phyloP scores from a whole-genome alignment of 1,140 invertebrate species.

The Macrobrachium nipponense region DNA sequence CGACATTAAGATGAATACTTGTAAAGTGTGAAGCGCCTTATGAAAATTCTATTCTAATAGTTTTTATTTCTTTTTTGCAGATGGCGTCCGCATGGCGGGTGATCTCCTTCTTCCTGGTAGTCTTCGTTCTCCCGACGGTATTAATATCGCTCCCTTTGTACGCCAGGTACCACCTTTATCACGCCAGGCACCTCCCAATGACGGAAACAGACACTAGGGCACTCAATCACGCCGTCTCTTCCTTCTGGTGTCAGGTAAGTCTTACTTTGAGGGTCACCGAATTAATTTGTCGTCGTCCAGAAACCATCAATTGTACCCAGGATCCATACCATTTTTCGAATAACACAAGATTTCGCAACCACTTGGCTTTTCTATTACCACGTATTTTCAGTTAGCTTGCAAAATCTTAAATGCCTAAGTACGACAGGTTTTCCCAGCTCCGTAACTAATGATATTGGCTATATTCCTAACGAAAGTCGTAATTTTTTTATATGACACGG shows the following conservation, averaged over 20 bases:
- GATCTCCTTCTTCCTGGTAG: constrained; percentile 63
- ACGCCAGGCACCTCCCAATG: constrained; percentile 48
- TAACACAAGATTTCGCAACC: no score
- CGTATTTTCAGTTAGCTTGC: no score
- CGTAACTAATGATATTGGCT: background rate
- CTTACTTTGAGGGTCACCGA: background rate
- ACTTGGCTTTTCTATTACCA: no score
- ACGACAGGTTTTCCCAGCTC: background rate
- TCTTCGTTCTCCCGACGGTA: constrained; percentile 60
- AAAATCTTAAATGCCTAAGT: no score
- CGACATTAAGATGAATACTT: background rate
- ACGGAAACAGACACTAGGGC: constrained; percentile 56
- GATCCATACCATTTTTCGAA: no score
- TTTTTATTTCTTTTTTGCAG: constrained; percentile 23
- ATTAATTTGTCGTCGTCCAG: no score
- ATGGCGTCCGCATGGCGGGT: constrained; percentile 64
- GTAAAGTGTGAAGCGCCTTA: background rate
- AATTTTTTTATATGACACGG: no score
- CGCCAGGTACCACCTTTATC: constrained; percentile 63
- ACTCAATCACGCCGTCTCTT: constrained; percentile 53
- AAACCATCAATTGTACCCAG: no score
- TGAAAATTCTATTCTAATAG: background rate
- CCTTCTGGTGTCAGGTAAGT: constrained; percentile 63
- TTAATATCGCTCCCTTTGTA: constrained; percentile 63
- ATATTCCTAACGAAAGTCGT: background rate